phyloP scores from a whole-genome alignment of 2,797 vertebrate genomes.

The Arnoldichthys spilopterus region DNA sequence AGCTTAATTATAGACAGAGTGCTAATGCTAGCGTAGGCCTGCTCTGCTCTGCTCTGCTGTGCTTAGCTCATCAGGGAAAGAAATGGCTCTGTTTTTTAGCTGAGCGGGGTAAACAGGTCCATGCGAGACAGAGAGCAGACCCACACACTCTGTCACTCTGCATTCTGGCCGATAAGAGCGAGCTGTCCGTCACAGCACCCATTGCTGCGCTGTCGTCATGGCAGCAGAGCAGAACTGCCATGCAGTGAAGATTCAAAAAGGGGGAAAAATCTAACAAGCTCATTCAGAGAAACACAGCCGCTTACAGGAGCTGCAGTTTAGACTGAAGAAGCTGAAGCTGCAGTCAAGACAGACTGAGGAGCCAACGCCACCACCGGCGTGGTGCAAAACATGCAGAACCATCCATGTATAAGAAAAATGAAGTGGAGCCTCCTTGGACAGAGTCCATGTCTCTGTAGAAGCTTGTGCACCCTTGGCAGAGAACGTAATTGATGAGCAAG shows the following conservation, averaged over 20 bases:
- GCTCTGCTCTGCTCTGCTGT: background rate
- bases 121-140: constrained; percentile 28
- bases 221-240: constrained; percentile 48
- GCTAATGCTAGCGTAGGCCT: constrained; percentile 35
- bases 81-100: constrained; percentile 10
- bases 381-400: constrained; percentile 4
- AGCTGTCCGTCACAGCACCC: constrained; percentile 38
- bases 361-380: no score
- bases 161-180: constrained; percentile 54
- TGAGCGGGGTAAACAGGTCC: constrained; percentile 29
- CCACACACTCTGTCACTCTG: constrained; percentile 44
- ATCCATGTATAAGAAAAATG: background rate
- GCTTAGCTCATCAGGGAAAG: constrained; percentile 12
- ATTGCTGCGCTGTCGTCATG: constrained; percentile 46
- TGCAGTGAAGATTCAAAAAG: constrained; percentile 23
- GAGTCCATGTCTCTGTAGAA: background rate
- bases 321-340: background rate
- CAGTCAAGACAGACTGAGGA: background rate
- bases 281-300: constrained; percentile 6
- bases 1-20: constrained; percentile 48
- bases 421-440: background rate
- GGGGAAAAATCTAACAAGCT: background rate
- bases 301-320: background rate
- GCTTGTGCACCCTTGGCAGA: background rate
- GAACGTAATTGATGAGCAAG: constrained; percentile 16